phyloP scores from a whole-genome alignment of 2,888 invertebrate genomes.

The Ischnus inquisitorius region DNA sequence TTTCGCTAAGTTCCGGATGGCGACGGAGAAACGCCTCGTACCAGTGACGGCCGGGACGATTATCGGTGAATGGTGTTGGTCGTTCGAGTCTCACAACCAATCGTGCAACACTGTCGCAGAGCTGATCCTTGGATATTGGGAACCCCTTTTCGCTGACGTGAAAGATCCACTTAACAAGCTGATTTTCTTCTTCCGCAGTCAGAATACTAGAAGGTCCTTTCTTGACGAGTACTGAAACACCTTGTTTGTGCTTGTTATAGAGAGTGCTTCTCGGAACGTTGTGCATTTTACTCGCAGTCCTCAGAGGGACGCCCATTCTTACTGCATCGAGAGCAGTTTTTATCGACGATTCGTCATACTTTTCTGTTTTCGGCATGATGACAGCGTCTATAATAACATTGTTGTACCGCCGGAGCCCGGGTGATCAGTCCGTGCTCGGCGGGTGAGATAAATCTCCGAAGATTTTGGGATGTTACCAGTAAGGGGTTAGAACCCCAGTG shows the following conservation, averaged over 20 bases:
- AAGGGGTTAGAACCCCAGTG: too few species aligned
- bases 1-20: conserved; percentile 74
- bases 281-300: neutral
- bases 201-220: conserved; percentile 47
- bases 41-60: conserved; percentile 77
- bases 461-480: too few species aligned
- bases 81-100: conserved; percentile 47
- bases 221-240: conserved; percentile 16
- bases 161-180: conserved; percentile 70
- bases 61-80: conserved; percentile 71
- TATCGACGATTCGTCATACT: too few species aligned
- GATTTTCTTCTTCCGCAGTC: conserved; percentile 57
- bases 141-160: conserved; percentile 73
- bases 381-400: too few species aligned
- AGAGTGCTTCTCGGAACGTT: conserved; percentile 43
- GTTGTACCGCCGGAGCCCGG: too few species aligned
- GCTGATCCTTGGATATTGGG: conserved; percentile 74
- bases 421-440: too few species aligned
- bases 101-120: conserved; percentile 73
- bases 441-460: too few species aligned
- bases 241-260: conserved; percentile 20
- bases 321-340: neutral
- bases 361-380: too few species aligned
- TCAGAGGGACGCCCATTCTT: neutral
- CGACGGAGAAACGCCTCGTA: conserved; percentile 76